Conservation (phyloP, 2,113 vertebrate species). For the Pitta sordida region DNA sequence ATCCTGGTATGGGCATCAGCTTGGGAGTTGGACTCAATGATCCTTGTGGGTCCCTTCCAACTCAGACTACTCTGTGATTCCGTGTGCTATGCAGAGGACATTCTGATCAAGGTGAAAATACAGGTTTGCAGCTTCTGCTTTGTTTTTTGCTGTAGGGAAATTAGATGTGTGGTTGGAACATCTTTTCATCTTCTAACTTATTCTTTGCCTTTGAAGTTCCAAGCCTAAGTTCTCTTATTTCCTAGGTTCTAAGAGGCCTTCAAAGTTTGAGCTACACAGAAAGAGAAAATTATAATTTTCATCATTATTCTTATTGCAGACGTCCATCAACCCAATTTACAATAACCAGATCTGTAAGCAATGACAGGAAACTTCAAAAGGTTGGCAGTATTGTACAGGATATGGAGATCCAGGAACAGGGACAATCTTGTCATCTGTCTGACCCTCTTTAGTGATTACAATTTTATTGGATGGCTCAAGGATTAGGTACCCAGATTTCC, state of each 20-base stretch:
- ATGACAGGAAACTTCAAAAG: background rate
- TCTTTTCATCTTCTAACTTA: constrained; percentile 16
- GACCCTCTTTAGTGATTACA: background rate
- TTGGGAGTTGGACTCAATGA: no score
- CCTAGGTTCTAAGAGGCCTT: background rate
- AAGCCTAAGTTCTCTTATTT: background rate
- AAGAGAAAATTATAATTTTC: background rate
- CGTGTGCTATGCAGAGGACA: background rate
- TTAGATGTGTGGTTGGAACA: background rate
- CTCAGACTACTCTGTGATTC: no score
- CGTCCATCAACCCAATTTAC: background rate
- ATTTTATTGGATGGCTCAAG: background rate
- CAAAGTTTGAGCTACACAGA: background rate
- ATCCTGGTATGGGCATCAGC: no score
- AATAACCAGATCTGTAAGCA: background rate
- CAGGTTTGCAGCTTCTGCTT: background rate
- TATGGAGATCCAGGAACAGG: background rate
- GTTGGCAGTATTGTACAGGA: background rate
- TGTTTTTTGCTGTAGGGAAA: constrained; percentile 17
- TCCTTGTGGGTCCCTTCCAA: no score
- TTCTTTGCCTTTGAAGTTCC: constrained; percentile 3
- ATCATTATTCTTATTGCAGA: background rate
- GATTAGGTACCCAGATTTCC: background rate
- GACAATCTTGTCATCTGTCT: background rate
- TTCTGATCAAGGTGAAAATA: constrained; percentile 15